Evolutionary conservation across 2,888 invertebrate genomes (phyloP), one percentile per base, ranked within the genome.

Genomic region (Ichneumon xanthorius): DNA sequence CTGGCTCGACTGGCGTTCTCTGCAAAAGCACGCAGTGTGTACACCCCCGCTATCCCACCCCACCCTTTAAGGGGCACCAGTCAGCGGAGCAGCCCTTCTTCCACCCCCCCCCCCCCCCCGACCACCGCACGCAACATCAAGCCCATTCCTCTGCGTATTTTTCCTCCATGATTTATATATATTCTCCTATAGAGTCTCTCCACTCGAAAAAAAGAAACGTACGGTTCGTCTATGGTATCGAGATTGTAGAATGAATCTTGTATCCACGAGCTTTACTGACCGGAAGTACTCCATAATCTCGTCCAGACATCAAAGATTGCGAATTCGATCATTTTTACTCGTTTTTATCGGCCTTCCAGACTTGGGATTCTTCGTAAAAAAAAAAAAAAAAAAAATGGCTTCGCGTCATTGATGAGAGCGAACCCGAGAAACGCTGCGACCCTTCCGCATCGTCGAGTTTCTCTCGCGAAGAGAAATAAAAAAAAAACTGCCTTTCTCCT

Each of bases 101-200:
- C 90, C 88, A 90, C 91, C 91, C 89, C 87, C 88, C 88, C 88
- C 88, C 9, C 37, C 9, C 37, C 37, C 37, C 89, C 86, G 72
- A 16, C 76, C 80, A 53, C 84, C 53, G 84, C 81, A 92, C 91
- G 92, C 90, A 92, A 92, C 92, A 92, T 93, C 91, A 92, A 92
- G 90, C 91, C 90, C 91, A 90, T 90, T 90, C 90, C 88, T 91
- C 87, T 58, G 26, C 86, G 87, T 89, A 88, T 91, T 92, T 90
- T 88, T 88, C 88, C 86, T 85, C 14, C 37, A 22, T 61, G 61
- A 30, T 61, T 26, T 55, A 55, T 76, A 76, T 76, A 40, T 67
- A 76, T 26, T 67, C 22, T n/a, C 65, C 53, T 14, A 26, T 55
- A 14, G 65, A 53, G 53, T 37, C 50, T 22, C 26, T n/a, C 63